Conservation (phyloP, 2,888 invertebrate species). For the Lasius platythorax region DNA sequence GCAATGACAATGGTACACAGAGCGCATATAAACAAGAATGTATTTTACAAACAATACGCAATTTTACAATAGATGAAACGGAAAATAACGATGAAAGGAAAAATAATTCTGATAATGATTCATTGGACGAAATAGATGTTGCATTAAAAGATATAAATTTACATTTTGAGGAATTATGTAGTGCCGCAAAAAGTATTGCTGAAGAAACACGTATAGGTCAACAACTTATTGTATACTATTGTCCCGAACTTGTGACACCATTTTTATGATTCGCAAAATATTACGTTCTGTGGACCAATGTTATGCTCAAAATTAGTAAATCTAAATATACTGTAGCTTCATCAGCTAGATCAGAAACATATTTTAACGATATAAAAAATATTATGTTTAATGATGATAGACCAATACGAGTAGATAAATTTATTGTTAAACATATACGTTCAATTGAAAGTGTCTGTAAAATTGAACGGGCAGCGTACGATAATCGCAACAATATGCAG, state of each 20-base stretch:
- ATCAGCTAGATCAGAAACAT: no score
- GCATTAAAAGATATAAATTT: neutral
- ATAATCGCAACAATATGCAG: no score
- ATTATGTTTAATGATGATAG: no score
- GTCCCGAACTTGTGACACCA: neutral
- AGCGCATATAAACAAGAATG: constrained; percentile 6
- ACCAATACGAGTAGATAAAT: no score
- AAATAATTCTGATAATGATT: neutral
- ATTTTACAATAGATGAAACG: neutral
- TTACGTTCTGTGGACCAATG: constrained; percentile 17
- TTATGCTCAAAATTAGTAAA: neutral
- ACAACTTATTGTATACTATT: constrained; percentile 4
- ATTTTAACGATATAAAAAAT: no score
- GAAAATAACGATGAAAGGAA: neutral
- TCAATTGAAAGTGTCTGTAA: no score
- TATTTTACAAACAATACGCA: neutral
- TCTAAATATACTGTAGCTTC: constrained; percentile 2
- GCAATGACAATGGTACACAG: neutral
- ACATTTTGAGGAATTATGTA: neutral
- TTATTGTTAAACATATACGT: no score
- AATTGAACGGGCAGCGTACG: no score
- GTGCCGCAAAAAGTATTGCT: neutral
- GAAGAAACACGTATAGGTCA: neutral
- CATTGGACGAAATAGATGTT: neutral
- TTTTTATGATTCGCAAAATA: neutral